A percentile compares a stretch with the other conserved stretches of the same genome.
Conservation (phyloP, 2,797 vertebrate species). For the Falco cherrug region DNA sequence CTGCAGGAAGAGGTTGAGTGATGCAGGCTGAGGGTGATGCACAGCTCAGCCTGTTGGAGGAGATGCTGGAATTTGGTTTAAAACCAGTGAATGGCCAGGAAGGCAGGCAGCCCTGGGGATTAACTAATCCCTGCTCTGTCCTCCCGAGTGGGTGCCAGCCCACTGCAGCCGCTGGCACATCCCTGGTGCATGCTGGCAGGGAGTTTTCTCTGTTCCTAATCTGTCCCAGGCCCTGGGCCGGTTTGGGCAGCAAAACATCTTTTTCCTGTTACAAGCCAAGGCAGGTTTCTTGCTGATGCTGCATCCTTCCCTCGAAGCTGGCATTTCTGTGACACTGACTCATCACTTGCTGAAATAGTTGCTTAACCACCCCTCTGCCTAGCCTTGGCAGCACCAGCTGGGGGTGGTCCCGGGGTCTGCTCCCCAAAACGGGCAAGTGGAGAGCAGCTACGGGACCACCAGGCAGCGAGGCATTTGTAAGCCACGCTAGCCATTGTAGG, state of each 20-base stretch:
- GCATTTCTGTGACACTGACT: not conserved
- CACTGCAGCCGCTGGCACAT: rapidly evolving
- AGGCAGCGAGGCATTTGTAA: not conserved
- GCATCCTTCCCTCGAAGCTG: not conserved
- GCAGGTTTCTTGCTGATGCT: conserved; percentile 30
- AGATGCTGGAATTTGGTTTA: not conserved
- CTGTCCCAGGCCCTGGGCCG: not conserved
- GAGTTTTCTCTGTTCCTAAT: not conserved
- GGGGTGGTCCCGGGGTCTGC: not conserved
- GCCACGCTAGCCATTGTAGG: too few relatives aligned
- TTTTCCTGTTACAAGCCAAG: not conserved
- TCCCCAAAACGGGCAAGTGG: not conserved
- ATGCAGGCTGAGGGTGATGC: not conserved
- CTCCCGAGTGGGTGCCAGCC: not conserved
- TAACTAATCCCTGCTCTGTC: not conserved
- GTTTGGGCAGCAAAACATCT: not conserved
- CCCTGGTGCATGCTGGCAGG: not conserved
- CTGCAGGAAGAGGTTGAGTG: not conserved
- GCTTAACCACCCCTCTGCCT: not conserved
- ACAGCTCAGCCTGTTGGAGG: not conserved
- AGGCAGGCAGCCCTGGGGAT: not conserved
- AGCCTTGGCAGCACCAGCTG: rapidly evolving
- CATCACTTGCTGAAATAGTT: not conserved
- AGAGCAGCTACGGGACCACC: not conserved
- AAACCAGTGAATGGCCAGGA: not conserved